Conservation (phyloP, 2,797 vertebrate genomes). For the Australoheros facetus region DNA sequence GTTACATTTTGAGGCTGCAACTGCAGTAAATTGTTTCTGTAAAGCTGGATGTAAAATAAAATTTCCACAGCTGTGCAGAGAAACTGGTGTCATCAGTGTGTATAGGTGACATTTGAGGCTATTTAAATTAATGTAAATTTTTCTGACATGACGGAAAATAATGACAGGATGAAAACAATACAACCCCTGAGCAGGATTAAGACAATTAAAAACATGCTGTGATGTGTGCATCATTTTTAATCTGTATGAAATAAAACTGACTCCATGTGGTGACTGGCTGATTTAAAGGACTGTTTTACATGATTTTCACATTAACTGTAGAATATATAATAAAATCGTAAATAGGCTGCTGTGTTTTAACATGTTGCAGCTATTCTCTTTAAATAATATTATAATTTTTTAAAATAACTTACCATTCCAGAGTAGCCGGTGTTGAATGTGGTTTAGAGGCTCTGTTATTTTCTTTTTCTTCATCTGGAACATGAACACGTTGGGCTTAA, state of each 20-base stretch:
- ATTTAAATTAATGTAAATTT: neutral
- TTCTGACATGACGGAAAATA: neutral
- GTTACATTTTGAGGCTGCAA: neutral
- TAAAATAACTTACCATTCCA: conserved; percentile 90
- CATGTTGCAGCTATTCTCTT: neutral
- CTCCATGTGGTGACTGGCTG: neutral
- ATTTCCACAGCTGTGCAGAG: neutral
- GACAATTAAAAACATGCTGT: neutral
- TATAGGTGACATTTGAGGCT: neutral
- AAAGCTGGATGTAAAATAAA: neutral
- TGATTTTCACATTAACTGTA: neutral
- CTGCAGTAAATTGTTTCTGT: neutral
- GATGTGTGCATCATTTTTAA: neutral
- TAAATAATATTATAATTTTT: neutral
- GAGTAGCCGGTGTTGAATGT: conserved; percentile 96
- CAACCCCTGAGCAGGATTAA: neutral
- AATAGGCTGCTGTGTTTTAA: neutral
- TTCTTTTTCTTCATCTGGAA: conserved; percentile 98
- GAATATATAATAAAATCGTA: neutral
- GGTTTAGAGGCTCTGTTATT: conserved; percentile 98
- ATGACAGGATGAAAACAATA: neutral
- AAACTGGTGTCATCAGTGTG: neutral
- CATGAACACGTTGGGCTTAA: conserved; percentile 28
- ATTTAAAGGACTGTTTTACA: neutral
- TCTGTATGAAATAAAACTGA: neutral